Evolutionary conservation across 2,113 vertebrate genomes (phyloP).

Genomic region (Anguilla rostrata): DNA sequence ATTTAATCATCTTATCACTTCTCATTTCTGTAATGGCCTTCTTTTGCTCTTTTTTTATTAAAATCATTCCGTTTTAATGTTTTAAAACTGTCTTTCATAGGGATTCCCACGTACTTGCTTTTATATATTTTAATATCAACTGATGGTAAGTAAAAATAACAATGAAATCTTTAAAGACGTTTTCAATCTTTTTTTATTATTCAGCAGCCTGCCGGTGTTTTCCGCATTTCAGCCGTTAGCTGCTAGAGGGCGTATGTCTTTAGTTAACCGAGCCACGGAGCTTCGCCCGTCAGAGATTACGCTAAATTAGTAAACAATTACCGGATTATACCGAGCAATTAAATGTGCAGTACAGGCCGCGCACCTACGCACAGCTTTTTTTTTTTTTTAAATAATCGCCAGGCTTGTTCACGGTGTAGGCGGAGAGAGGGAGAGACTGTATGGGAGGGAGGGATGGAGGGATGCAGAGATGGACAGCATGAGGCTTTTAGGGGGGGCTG

Average conservation of each 20-base stretch:
- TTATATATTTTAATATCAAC: constrained; percentile 64
- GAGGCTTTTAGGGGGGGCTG: neutral
- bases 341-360: constrained; percentile 13
- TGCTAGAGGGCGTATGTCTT: neutral
- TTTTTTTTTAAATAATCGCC: neutral
- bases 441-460: neutral
- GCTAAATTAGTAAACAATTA: neutral
- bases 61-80: constrained; percentile 39
- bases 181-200: constrained; percentile 5
- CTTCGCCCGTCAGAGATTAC: neutral
- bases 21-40: constrained; percentile 76
- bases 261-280: neutral
- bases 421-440: neutral
- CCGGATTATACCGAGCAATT: neutral
- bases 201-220: neutral
- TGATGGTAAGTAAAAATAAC: constrained; percentile 73
- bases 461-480: constrained; percentile 10
- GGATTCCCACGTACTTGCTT: constrained; percentile 53
- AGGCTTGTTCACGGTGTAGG: constrained; percentile 1
- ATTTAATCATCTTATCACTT: constrained; percentile 74
- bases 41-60: constrained; percentile 53
- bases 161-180: constrained; percentile 64
- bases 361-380: neutral
- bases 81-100: constrained; percentile 46
- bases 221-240: neutral